These are phyloP conservation scores for Myioborus melanocephalus DNA, from an alignment of 2,797 vertebrate species.

Conservation along the genomic window DNA sequence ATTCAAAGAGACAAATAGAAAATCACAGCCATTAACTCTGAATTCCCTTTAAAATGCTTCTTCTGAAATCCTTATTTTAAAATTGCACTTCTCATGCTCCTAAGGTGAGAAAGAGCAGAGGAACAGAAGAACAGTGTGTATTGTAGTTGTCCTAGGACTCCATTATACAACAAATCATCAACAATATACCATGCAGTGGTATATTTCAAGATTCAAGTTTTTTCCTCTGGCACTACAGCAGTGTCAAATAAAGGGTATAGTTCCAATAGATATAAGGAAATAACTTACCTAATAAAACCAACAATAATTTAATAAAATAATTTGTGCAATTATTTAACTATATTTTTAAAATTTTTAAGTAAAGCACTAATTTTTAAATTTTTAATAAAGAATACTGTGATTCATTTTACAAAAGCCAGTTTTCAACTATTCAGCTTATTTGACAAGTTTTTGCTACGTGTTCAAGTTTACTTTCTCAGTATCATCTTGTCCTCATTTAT, in stretches of 20 bases:
- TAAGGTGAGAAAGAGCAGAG: neutral
- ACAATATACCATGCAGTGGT: neutral
- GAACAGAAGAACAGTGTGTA: rapidly evolving
- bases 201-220: neutral
- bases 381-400: neutral
- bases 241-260: neutral
- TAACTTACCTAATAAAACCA: neutral
- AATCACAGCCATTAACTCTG: neutral
- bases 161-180: neutral
- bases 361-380: neutral
- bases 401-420: slow-evolving; percentile 4
- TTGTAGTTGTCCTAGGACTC: neutral
- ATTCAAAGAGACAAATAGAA: neutral
- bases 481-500: slow-evolving; percentile 18
- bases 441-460: neutral
- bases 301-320: neutral
- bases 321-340: neutral
- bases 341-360: neutral
- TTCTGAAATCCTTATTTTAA: neutral
- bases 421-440: slow-evolving; percentile 9
- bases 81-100: neutral
- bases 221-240: neutral
- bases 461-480: slow-evolving; percentile 3
- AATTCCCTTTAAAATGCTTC: neutral
- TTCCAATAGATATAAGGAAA: neutral